Conservation (phyloP, 2,888 invertebrate genomes). For the Diploptera punctata region DNA sequence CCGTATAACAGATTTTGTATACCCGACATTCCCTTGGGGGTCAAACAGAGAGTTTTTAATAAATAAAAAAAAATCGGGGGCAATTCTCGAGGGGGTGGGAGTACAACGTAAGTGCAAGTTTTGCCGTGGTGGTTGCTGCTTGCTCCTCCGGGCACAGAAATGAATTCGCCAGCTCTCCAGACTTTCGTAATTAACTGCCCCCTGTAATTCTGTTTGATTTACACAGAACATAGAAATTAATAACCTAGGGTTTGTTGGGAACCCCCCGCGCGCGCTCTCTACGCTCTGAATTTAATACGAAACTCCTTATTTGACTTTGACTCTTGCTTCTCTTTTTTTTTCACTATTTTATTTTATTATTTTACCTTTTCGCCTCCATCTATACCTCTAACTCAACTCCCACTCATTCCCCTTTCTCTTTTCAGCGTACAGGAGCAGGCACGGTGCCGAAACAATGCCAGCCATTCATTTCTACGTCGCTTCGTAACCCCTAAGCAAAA, state of each 20-base stretch:
- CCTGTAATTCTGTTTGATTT: slow-evolving; percentile 45
- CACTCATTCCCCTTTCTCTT: neutral
- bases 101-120: slow-evolving; percentile 2
- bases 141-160: slow-evolving; percentile 20
- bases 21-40: slow-evolving; percentile 7
- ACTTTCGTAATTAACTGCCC: slow-evolving; percentile 43
- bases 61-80: slow-evolving; percentile 31
- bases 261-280: neutral
- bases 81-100: slow-evolving; percentile 16
- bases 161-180: slow-evolving; percentile 6
- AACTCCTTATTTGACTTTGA: slow-evolving; percentile 44
- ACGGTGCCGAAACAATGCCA: slow-evolving; percentile 19
- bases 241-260: slow-evolving; percentile 39
- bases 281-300: slow-evolving; percentile 40
- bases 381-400: neutral
- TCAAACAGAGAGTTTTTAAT: slow-evolving; percentile 23
- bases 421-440: neutral
- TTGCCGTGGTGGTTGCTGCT: neutral
- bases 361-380: slow-evolving; percentile 25
- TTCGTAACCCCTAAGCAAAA: slow-evolving; percentile 30
- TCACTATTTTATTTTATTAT: slow-evolving; percentile 30
- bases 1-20: too few species aligned
- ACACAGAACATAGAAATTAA: slow-evolving; percentile 44
- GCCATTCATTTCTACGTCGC: slow-evolving; percentile 31
- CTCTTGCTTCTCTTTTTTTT: slow-evolving; percentile 36